Percentiles rank a stretch among this genome's conserved stretches.
phyloP scores from a whole-genome alignment of 2,113 vertebrate species.

The Ellobius talpinus region DNA sequence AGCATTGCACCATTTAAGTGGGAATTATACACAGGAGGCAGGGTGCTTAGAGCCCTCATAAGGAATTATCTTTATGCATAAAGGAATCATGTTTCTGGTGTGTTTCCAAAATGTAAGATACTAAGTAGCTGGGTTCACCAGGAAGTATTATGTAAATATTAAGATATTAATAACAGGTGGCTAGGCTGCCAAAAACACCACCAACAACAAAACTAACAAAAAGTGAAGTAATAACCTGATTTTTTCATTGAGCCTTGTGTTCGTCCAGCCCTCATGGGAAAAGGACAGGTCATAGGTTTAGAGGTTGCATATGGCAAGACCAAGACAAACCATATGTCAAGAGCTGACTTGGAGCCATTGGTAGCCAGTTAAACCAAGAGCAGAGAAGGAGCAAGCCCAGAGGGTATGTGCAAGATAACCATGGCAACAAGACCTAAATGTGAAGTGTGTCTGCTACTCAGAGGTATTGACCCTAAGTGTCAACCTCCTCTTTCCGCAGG shows the following conservation, averaged over 20 bases:
- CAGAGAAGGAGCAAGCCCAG: not conserved
- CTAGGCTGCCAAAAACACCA: not conserved
- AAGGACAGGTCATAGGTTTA: not conserved
- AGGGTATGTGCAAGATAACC: not conserved
- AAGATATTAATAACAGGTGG: slow-evolving; percentile 46
- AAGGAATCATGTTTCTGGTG: not conserved
- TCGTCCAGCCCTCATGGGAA: not conserved
- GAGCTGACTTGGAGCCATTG: no score
- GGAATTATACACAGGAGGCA: not conserved
- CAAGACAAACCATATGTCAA: not conserved
- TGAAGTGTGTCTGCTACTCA: not conserved
- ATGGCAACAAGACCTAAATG: not conserved
- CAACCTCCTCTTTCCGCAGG: not conserved
- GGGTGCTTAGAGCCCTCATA: not conserved
- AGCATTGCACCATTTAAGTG: not conserved
- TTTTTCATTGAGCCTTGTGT: not conserved
- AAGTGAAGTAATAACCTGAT: not conserved
- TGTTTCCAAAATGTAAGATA: slow-evolving; percentile 49
- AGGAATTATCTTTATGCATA: slow-evolving; percentile 42
- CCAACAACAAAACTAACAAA: not conserved
- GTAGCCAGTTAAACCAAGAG: not conserved
- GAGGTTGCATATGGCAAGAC: not conserved
- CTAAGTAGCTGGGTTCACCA: not conserved
- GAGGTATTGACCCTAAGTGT: not conserved
- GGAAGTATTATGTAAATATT: not conserved